Percentiles rank a stretch among this genome's conserved stretches.
Conservation (phyloP, 2,797 vertebrate species). For the Knipowitschia caucasica region DNA sequence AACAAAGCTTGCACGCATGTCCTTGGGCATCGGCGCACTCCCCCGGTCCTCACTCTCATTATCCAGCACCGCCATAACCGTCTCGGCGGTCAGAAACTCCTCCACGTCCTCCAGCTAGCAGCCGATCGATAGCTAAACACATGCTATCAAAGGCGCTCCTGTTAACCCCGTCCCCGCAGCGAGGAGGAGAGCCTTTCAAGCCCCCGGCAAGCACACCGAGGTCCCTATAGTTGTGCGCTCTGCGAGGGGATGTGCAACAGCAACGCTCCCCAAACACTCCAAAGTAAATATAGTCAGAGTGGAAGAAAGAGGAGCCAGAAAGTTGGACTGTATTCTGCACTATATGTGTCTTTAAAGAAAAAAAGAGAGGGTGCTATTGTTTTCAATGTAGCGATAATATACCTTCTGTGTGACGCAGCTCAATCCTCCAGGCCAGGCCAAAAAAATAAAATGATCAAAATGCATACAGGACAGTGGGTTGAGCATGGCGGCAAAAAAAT, state of each 20-base stretch:
- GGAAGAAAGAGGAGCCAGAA: conserved; percentile 7
- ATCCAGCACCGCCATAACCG: conserved; percentile 66
- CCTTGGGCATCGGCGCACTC: conserved; percentile 74
- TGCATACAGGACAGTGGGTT: no score
- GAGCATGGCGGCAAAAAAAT: no score
- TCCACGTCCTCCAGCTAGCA: conserved; percentile 75
- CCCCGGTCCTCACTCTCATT: conserved; percentile 76
- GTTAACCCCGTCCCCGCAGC: conserved; percentile 75
- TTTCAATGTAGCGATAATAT: no score
- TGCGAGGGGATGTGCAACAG: conserved; percentile 36
- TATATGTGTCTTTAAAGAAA: no score
- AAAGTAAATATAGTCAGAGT: conserved; percentile 47
- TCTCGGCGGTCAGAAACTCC: conserved; percentile 72
- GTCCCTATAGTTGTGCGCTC: conserved; percentile 73
- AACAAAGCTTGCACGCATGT: conserved; percentile 74
- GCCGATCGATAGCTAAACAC: conserved; percentile 72
- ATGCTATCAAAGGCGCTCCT: conserved; percentile 64
- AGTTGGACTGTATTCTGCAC: neutral
- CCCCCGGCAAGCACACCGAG: conserved; percentile 66
- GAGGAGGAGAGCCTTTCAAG: conserved; percentile 74
- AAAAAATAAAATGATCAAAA: no score
- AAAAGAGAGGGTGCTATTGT: no score
- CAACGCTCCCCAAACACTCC: neutral
- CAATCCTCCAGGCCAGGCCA: no score
- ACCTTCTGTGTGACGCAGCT: no score